phyloP scores from a whole-genome alignment of 2,113 vertebrate species.

The Clarias macrocephalus region DNA sequence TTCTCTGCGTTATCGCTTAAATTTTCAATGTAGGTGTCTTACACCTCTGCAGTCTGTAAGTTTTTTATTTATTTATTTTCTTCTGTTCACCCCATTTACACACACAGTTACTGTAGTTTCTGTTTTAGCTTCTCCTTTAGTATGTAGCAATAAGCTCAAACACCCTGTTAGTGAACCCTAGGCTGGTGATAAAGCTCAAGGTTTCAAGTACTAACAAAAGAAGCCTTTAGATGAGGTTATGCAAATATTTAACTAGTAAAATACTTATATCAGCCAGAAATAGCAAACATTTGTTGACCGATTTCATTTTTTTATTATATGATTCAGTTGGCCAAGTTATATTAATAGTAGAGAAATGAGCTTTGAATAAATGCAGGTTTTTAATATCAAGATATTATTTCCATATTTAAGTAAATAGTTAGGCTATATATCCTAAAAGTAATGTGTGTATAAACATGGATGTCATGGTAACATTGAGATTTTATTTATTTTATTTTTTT shows the following conservation, averaged over 20 bases:
- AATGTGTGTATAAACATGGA: background rate
- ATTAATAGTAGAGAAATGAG: background rate
- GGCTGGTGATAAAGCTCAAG: background rate
- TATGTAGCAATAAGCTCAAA: background rate
- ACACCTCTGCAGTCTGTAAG: conserved; percentile 71
- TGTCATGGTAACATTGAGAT: no score
- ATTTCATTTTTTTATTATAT: background rate
- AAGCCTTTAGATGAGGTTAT: background rate
- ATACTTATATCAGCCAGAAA: background rate
- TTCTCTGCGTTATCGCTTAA: conserved; percentile 60
- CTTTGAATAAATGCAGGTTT: no score
- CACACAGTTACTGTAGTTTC: conserved; percentile 28
- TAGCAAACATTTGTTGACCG: background rate
- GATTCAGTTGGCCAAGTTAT: background rate
- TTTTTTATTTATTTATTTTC: conserved; percentile 45
- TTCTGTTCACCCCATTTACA: conserved; percentile 54
- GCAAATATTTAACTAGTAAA: background rate
- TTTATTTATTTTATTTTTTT: no score
- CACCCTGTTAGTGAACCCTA: background rate
- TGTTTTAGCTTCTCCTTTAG: background rate
- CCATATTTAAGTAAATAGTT: background rate
- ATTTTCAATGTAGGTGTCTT: conserved; percentile 77
- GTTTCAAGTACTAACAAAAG: background rate
- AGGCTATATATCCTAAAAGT: background rate
- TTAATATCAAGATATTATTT: background rate